A percentile compares a stretch with the other conserved stretches of the same genome.
Conservation (phyloP, 2,113 vertebrate species). For the Lophotis ruficrista region DNA sequence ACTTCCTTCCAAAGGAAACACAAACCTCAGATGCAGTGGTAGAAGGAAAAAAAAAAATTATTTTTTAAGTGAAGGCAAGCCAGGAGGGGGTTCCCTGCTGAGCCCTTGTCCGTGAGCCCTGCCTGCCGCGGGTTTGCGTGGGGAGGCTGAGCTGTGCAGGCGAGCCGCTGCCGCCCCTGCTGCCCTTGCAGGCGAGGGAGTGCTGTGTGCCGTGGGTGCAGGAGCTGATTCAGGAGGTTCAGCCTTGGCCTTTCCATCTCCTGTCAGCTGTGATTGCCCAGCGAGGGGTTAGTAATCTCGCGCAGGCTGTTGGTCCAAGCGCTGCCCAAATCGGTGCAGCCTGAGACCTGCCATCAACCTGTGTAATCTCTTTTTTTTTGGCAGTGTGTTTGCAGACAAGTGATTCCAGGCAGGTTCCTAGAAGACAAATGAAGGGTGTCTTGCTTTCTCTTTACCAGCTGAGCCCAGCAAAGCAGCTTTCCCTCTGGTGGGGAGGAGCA, state of each 20-base stretch:
- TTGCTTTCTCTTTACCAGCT: neutral
- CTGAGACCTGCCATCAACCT: neutral
- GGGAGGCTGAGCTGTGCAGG: neutral
- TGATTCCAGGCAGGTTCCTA: neutral
- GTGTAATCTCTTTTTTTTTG: neutral
- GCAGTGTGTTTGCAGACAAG: neutral
- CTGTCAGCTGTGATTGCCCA: neutral
- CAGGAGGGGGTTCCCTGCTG: neutral
- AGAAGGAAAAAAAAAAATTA: neutral
- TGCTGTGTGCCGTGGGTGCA: rapidly evolving
- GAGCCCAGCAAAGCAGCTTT: neutral
- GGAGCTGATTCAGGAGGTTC: neutral
- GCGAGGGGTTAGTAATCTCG: rapidly evolving
- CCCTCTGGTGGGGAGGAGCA: neutral
- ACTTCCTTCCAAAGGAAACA: slow-evolving; percentile 15
- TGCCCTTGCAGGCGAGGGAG: neutral
- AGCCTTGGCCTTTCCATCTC: neutral
- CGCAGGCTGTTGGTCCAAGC: neutral
- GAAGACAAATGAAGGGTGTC: neutral
- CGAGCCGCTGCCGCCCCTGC: rapidly evolving
- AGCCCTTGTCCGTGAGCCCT: neutral
- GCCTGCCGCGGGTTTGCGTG: neutral
- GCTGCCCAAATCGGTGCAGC: neutral
- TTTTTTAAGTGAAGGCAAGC: neutral
- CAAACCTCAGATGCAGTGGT: neutral